Evolutionary conservation across 2,113 vertebrate species (phyloP).

Genomic region (Oxygymnocypris stewartii): DNA sequence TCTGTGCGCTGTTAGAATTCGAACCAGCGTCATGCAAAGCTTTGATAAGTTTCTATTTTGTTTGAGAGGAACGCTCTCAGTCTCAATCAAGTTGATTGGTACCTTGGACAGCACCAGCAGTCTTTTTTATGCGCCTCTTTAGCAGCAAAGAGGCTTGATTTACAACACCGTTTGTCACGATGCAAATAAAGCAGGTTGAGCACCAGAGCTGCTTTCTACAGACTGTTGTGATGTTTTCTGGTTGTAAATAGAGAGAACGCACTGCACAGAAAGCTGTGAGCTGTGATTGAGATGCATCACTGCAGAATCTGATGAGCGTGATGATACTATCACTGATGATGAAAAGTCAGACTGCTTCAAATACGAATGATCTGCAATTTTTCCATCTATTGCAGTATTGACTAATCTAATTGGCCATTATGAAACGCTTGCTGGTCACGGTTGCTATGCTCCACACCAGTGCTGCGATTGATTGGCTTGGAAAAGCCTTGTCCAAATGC

Average conservation of each 20-base stretch:
- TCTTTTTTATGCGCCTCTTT: background rate
- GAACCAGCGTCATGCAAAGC: background rate
- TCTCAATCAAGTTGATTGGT: background rate
- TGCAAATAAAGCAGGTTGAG: background rate
- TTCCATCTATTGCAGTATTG: background rate
- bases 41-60: background rate
- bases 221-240: background rate
- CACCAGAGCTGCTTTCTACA: background rate
- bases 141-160: conserved; percentile 16
- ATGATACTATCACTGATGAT: background rate
- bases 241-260: background rate
- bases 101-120: background rate
- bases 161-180: background rate
- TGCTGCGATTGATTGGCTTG: background rate
- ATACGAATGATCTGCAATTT: background rate
- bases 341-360: background rate
- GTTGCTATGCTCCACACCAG: background rate
- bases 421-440: background rate
- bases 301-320: background rate
- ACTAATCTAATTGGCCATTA: background rate
- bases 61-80: background rate
- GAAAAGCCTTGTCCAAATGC: too few species aligned
- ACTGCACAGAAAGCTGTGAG: background rate
- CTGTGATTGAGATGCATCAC: conserved; percentile 10
- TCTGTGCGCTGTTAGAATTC: background rate